Percentiles rank a stretch among this genome's conserved stretches.
These are phyloP conservation scores for Apoda limacodes DNA, from an alignment of 2,888 invertebrate genomes.

Conservation along the genomic window DNA sequence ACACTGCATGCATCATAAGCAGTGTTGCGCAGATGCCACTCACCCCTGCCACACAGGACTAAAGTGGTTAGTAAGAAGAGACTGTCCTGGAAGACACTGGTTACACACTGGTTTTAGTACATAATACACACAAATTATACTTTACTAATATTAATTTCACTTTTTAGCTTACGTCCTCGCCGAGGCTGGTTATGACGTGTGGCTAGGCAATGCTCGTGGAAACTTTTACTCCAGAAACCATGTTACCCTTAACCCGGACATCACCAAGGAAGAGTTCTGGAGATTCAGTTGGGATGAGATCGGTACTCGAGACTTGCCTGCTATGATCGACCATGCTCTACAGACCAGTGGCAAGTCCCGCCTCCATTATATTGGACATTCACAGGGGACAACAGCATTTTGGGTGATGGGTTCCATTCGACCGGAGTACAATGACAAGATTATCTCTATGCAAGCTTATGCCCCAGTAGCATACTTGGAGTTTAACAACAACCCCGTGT, in stretches of 20 bases:
- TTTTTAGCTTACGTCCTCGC: slow-evolving; percentile 35
- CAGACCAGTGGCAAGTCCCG: slow-evolving; percentile 49
- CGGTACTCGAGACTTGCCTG: slow-evolving; percentile 75
- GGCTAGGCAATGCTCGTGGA: slow-evolving; percentile 59
- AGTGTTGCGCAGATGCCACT: no score
- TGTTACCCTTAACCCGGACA: slow-evolving; percentile 31
- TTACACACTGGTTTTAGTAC: no score
- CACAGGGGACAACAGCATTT: slow-evolving; percentile 70
- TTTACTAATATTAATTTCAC: no score
- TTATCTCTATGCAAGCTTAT: no score
- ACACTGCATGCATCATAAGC: no score
- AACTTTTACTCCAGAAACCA: slow-evolving; percentile 69
- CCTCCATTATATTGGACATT: slow-evolving; percentile 75
- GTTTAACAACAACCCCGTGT: no score
- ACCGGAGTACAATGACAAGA: slow-evolving; percentile 67
- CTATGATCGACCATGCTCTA: slow-evolving; percentile 50
- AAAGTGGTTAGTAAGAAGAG: no score
- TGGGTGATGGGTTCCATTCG: slow-evolving; percentile 57
- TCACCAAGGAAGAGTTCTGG: slow-evolving; percentile 51
- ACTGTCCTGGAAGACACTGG: no score
- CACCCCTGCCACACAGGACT: no score
- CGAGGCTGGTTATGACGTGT: slow-evolving; percentile 58
- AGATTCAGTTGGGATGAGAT: slow-evolving; percentile 75
- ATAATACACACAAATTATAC: no score
- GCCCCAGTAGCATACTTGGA: no score